Conservation (phyloP, 2,888 invertebrate species). For the Pterostichus madidus region DNA sequence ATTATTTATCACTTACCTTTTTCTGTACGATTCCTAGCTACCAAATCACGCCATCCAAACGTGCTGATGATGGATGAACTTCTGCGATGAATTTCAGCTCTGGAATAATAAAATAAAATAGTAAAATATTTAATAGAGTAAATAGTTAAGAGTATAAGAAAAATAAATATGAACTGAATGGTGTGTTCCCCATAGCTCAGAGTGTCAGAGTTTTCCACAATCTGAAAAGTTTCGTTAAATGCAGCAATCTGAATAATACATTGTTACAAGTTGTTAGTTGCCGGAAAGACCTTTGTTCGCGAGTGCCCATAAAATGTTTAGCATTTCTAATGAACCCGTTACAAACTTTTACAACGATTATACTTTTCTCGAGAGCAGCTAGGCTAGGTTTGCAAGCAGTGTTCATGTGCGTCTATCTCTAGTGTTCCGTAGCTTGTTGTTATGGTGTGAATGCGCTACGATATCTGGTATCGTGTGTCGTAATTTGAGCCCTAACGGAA, state of each 20-base stretch:
- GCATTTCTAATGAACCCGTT: slow-evolving; percentile 61
- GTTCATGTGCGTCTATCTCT: not conserved
- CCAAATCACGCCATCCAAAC: too few species aligned
- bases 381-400: not conserved
- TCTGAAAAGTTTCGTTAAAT: slow-evolving; percentile 58
- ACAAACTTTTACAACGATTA: slow-evolving; percentile 52
- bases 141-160: too few species aligned
- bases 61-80: too few species aligned
- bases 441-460: not conserved
- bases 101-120: too few species aligned
- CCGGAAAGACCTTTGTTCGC: slow-evolving; percentile 53
- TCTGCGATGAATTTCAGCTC: too few species aligned
- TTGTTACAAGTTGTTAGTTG: slow-evolving; percentile 61
- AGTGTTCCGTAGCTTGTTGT: not conserved
- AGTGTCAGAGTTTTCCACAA: not conserved
- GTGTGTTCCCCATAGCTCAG: not conserved
- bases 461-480: slow-evolving; percentile 10
- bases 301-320: slow-evolving; percentile 58
- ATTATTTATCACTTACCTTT: too few species aligned
- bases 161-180: too few species aligned
- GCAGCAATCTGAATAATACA: slow-evolving; percentile 61
- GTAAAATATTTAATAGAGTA: too few species aligned
- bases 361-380: slow-evolving; percentile 27
- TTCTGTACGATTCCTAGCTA: too few species aligned
- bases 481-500: slow-evolving; percentile 21